A percentile compares a stretch with the other conserved stretches of the same genome.
Evolutionary conservation across 1,140 invertebrate genomes (phyloP).

Genomic region (Phortica variegata): DNA sequence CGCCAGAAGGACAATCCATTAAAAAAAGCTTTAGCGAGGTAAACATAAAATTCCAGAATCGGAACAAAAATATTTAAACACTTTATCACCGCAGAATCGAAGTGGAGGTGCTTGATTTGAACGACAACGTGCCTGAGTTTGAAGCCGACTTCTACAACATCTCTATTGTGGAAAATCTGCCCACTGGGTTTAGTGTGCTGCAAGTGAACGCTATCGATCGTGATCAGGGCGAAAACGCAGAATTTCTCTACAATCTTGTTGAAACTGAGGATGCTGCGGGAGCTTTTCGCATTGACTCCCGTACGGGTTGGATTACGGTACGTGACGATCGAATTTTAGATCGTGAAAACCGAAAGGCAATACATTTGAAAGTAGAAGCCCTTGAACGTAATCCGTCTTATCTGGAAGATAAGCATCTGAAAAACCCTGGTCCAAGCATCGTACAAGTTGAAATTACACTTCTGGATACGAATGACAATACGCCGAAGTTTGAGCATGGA

Average conservation of each 20-base stretch:
- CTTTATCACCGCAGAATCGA: constrained; percentile 66
- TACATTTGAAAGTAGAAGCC: constrained; percentile 74
- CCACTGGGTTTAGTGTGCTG: constrained; percentile 80
- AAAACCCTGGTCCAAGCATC: constrained; percentile 58
- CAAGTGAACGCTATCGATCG: constrained; percentile 78
- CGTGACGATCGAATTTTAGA: constrained; percentile 75
- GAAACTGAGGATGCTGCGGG: constrained; percentile 66
- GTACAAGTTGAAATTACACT: constrained; percentile 79
- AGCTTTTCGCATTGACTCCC: constrained; percentile 77
- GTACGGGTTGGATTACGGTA: constrained; percentile 83
- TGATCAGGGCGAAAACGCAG: constrained; percentile 80
- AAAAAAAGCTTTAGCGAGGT: constrained; percentile 68
- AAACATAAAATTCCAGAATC: background rate
- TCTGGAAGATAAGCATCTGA: constrained; percentile 36
- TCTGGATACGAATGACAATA: constrained; percentile 85
- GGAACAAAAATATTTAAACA: background rate
- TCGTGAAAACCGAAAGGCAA: constrained; percentile 69
- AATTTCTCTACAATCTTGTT: constrained; percentile 75
- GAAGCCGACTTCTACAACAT: constrained; percentile 88
- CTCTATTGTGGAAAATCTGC: constrained; percentile 87
- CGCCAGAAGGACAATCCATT: constrained; percentile 74
- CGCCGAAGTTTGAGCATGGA: constrained; percentile 77
- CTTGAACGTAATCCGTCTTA: constrained; percentile 62
- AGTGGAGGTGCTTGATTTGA: constrained; percentile 76
- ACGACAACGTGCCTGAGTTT: constrained; percentile 82